Base-by-base conservation (phyloP, 2,888 invertebrate genomes). In the Hyposoter dolosus region DNA sequence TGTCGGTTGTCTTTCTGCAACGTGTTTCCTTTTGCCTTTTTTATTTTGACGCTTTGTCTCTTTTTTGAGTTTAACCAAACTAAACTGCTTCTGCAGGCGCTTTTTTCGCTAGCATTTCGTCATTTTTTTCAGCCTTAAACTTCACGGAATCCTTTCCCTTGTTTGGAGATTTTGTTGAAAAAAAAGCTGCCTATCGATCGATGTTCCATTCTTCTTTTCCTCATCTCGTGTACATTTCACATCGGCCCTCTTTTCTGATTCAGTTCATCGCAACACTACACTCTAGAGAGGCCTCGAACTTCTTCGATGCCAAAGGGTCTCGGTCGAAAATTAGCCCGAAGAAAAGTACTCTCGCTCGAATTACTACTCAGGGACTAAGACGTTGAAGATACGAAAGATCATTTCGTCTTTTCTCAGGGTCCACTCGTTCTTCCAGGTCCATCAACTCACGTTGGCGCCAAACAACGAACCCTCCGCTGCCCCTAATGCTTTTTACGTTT, bases 1-100 rank as follows among this genome's bases (percentile, higher is more conserved):
- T 85, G 78, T 78, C 78, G 69, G 75, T 50, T 69, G 69, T 78
- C 79, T 50, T 82, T 69, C 78, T 50, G 47, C 19, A 63, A 56
- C 75, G 74, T 35, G 45, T 79, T 85, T 75, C 43, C 75, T 76
- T 74, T 32, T 12, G 12, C 66, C 40, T 19, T 72, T 63, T 35
- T 56, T n/a, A n/a, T 40, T 6, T 35, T 72, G 65, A 50, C 60
- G 71, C 50, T 69, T 47, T 65, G 17, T 50, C n/a, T 84, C 45
- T 56, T 72, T 65, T 72, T 66, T 47, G 19, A 43, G 53, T 60
- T 65, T 28, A 68, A 78, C 72, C 23, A 45, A 78, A 77, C 28
- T 65, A 19, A 12, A 28, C n/a, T 43, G 43, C 53, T 50, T 45
- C 43, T 43, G 4, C 28, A 56, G 45, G n/a, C 47, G 74, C 80